Evolutionary conservation across 2,113 vertebrate species (phyloP).

Genomic region (Chionis minor): DNA sequence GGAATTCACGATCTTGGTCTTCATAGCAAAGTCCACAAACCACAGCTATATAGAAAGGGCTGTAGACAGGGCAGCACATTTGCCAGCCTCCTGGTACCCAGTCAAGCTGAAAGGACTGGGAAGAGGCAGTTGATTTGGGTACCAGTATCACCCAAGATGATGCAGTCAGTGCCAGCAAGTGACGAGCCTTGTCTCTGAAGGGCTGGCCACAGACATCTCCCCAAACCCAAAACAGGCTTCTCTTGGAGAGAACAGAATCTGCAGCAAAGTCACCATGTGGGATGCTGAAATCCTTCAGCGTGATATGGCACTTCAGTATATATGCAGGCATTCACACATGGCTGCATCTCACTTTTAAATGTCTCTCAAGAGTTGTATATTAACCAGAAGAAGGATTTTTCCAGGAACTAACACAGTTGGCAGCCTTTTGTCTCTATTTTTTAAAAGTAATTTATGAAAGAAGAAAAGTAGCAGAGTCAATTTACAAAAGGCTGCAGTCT

Average conservation of each 20-base stretch:
- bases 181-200: background rate
- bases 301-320: background rate
- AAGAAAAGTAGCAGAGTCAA: conserved; percentile 39
- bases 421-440: conserved; percentile 62
- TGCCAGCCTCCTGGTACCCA: background rate
- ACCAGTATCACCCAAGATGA: background rate
- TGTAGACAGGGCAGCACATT: fast-evolving
- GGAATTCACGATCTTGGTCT: background rate
- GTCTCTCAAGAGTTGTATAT: conserved; percentile 28
- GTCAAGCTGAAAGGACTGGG: background rate
- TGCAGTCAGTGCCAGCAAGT: background rate
- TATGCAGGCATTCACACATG: conserved; percentile 22
- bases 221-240: background rate
- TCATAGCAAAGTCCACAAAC: background rate
- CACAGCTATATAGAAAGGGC: background rate
- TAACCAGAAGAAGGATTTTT: conserved; percentile 49
- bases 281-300: background rate
- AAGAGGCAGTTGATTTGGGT: background rate
- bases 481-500: conserved; percentile 45
- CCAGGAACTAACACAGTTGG: conserved; percentile 41
- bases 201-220: background rate
- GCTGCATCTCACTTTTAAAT: conserved; percentile 53
- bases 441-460: conserved; percentile 56
- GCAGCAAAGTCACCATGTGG: background rate
- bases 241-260: background rate